Percentiles rank a stretch among this genome's conserved stretches.
Evolutionary conservation across 2,888 invertebrate species (phyloP).

Genomic region (Deladenus siricidicola): DNA sequence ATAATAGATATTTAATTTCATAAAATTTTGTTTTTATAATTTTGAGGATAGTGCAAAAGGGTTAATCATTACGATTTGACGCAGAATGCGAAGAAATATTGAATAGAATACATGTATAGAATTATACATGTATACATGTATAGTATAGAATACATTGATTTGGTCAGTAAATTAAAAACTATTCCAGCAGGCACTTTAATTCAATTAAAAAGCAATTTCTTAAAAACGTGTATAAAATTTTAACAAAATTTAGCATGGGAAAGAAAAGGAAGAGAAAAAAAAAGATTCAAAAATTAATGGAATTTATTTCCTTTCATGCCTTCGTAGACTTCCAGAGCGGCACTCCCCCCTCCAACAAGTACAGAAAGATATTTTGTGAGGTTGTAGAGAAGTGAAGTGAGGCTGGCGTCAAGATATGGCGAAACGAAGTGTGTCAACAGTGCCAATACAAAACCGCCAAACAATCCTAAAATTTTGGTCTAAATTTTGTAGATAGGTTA

Average conservation of each 20-base stretch:
- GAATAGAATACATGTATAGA: too few relatives aligned
- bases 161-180: too few relatives aligned
- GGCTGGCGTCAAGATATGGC: constrained; percentile 14
- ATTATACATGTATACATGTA: too few relatives aligned
- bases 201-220: too few relatives aligned
- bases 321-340: constrained; percentile 23
- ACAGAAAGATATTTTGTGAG: constrained; percentile 20
- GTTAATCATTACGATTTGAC: too few relatives aligned
- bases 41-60: too few relatives aligned
- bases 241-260: background rate
- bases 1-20: too few relatives aligned
- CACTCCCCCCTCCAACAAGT: constrained; percentile 9
- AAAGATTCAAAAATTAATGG: background rate
- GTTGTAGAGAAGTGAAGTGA: constrained; percentile 21
- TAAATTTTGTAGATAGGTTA: too few relatives aligned
- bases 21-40: too few relatives aligned
- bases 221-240: background rate
- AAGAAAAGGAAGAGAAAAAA: background rate
- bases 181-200: too few relatives aligned
- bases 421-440: constrained; percentile 25
- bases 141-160: too few relatives aligned
- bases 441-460: constrained; percentile 25
- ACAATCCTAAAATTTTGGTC: constrained; percentile 18
- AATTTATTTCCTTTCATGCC: constrained; percentile 20
- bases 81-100: too few relatives aligned